These are phyloP conservation scores for Maniola jurtina DNA, from an alignment of 1,140 invertebrate species.

Conservation along the genomic window DNA sequence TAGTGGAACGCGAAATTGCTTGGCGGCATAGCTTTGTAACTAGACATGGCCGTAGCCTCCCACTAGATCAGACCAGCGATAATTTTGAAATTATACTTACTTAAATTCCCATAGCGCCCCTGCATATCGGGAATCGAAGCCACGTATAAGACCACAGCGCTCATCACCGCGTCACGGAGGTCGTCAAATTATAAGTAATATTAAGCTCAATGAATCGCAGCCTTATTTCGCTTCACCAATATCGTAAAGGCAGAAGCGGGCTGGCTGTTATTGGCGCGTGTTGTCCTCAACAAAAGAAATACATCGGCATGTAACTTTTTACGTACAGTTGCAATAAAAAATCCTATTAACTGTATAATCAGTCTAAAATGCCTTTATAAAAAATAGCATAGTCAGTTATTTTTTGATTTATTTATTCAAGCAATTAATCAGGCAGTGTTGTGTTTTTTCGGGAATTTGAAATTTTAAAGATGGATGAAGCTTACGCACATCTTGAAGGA, in stretches of 20 bases:
- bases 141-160: too few relatives aligned
- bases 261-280: constrained; percentile 37
- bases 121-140: too few relatives aligned
- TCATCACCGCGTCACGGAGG: too few relatives aligned
- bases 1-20: too few relatives aligned
- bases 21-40: too few relatives aligned
- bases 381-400: not conserved
- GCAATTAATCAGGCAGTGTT: constrained; percentile 22
- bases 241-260: constrained; percentile 40
- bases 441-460: constrained; percentile 2
- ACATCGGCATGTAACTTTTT: constrained; percentile 12
- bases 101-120: too few relatives aligned
- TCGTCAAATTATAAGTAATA: not conserved
- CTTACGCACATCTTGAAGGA: constrained; percentile 59
- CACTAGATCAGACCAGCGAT: too few relatives aligned
- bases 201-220: constrained; percentile 14
- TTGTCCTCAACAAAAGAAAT: constrained; percentile 12
- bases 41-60: too few relatives aligned
- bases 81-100: too few relatives aligned
- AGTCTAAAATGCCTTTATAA: not conserved
- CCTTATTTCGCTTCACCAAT: constrained; percentile 23
- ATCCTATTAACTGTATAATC: not conserved
- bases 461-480: constrained; percentile 63
- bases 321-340: not conserved
- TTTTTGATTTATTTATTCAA: not conserved